Evolutionary conservation across 2,888 invertebrate species (phyloP).

Genomic region (Ecdyonurus torrentis): DNA sequence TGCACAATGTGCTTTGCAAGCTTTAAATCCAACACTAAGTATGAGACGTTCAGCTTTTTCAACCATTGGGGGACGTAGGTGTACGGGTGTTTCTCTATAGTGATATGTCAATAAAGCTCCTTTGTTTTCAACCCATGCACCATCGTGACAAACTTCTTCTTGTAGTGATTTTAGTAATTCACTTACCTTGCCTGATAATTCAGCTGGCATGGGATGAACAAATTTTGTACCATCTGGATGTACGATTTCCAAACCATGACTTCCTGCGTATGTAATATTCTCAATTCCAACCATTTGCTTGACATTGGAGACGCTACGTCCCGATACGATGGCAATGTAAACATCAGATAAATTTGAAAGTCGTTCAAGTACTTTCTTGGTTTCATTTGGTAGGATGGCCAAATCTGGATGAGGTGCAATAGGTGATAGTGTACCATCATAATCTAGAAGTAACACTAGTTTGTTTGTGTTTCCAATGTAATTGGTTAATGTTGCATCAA

Average conservation of each 20-base stretch:
- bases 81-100: conserved; percentile 23
- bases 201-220: conserved; percentile 26
- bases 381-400: conserved; percentile 25
- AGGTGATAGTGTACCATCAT: conserved; percentile 28
- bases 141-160: conserved; percentile 23
- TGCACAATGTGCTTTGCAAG: conserved; percentile 24
- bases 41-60: conserved; percentile 23
- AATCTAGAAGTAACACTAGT: conserved; percentile 27
- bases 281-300: conserved; percentile 25
- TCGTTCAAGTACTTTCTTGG: conserved; percentile 23
- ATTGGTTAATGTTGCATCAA: conserved; percentile 21
- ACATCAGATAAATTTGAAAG: conserved; percentile 25
- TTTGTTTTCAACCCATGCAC: conserved; percentile 29
- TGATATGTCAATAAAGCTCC: conserved; percentile 27
- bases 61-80: conserved; percentile 20
- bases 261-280: conserved; percentile 27
- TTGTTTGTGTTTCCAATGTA: conserved; percentile 24
- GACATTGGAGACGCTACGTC: conserved; percentile 25
- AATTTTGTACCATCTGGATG: conserved; percentile 28
- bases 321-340: conserved; percentile 27
- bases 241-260: conserved; percentile 27
- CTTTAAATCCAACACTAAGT: conserved; percentile 23
- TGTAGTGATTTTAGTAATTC: conserved; percentile 22
- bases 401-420: conserved; percentile 27
- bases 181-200: conserved; percentile 23